Evolutionary conservation across 2,113 vertebrate genomes (phyloP).

Genomic region (Pontoporia blainvillei): DNA sequence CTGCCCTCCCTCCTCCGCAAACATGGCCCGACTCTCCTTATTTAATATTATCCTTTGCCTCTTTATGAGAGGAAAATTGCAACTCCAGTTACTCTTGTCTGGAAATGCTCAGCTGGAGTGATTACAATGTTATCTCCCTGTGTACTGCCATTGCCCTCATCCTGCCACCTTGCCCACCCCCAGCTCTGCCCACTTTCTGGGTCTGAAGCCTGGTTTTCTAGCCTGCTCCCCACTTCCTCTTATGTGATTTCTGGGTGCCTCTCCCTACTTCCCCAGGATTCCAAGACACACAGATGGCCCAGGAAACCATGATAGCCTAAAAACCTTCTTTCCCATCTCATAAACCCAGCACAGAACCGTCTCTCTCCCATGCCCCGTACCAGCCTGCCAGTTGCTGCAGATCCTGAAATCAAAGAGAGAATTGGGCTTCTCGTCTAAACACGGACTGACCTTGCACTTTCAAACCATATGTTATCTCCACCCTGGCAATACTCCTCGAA

Average conservation of each 20-base stretch:
- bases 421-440: slow-evolving; percentile 58
- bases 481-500: slow-evolving; percentile 61
- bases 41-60: neutral
- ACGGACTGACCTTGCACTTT: slow-evolving; percentile 59
- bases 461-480: slow-evolving; percentile 51
- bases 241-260: neutral
- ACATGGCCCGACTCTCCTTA: neutral
- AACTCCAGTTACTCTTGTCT: neutral
- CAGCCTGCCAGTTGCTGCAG: neutral
- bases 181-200: neutral
- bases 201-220: neutral
- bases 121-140: neutral
- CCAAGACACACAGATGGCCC: neutral
- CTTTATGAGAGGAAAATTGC: neutral
- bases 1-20: slow-evolving; percentile 3
- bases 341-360: neutral
- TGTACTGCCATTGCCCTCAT: neutral
- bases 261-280: neutral
- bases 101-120: neutral
- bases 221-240: neutral
- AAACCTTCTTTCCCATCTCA: neutral
- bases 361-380: neutral
- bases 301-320: neutral
- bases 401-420: neutral
- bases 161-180: neutral